Percentiles rank a stretch among this genome's conserved stretches.
Conservation (phyloP, 2,888 invertebrate genomes). For the Parnassius smintheus region DNA sequence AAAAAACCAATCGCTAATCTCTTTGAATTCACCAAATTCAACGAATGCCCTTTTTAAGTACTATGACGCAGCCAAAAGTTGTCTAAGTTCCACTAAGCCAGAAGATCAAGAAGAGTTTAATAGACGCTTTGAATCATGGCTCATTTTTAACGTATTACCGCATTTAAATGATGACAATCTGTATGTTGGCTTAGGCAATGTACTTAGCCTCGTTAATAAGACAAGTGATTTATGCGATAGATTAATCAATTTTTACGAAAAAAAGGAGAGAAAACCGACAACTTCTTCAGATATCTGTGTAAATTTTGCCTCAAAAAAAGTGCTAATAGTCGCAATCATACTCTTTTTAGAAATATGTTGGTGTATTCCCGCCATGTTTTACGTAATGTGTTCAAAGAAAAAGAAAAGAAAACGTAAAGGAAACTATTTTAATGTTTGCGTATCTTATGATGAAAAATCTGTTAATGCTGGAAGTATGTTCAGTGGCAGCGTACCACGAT, state of each 20-base stretch:
- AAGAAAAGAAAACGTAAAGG: constrained; percentile 11
- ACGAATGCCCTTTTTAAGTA: constrained; percentile 76
- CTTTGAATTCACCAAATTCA: constrained; percentile 45
- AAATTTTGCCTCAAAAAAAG: constrained; percentile 48
- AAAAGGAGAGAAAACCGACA: neutral
- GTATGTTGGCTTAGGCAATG: constrained; percentile 79
- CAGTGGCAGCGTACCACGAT: neutral
- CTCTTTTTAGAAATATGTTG: constrained; percentile 59
- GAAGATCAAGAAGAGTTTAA: constrained; percentile 69
- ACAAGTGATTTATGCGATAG: constrained; percentile 35
- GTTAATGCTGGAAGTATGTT: constrained; percentile 4
- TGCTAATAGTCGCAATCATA: constrained; percentile 48
- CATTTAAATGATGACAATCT: constrained; percentile 82
- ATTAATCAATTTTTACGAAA: constrained; percentile 25
- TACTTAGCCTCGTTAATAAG: constrained; percentile 59
- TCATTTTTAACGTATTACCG: constrained; percentile 68
- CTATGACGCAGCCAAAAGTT: constrained; percentile 77
- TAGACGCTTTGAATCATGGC: constrained; percentile 77
- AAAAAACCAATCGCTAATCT: constrained; percentile 53
- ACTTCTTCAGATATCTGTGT: constrained; percentile 32
- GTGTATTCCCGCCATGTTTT: constrained; percentile 49
- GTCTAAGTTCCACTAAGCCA: constrained; percentile 62
- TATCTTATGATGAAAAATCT: constrained; percentile 17
- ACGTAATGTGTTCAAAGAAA: constrained; percentile 32
- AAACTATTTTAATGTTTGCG: constrained; percentile 7